Evolutionary conservation across 92 coral and sea anemone species (phyloP), one percentile per base, ranked within the genome.

Genomic region (Anthopleura xanthogrammica): DNA sequence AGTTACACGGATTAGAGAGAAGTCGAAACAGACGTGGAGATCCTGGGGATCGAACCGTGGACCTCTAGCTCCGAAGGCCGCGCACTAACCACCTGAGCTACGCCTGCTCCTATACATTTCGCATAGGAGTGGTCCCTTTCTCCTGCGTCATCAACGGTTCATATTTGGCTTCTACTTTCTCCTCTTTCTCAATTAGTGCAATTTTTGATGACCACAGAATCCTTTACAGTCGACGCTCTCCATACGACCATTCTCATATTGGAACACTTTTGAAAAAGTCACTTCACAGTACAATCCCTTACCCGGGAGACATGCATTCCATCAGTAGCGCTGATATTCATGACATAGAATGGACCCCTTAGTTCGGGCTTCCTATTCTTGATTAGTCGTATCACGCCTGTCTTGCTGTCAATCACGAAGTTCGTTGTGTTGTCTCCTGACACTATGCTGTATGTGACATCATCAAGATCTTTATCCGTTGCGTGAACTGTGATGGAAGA

Each of bases 311-410:
- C 91, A 86, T 90, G 94, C 50, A 89, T 80, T 16, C 97, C 98
- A 75, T 97, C 99, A 3, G 98, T 86, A 19, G 99, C 99, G 56
- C 95, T 89, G 48, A 97, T 86, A 84, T 97, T 97, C 22, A 97
- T 91, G 12, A 56, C 39, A 86, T 97, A 97, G 75, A 29, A 83
- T 3, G 98, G 98, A 14, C 97, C 97, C 36, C 86, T 85, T 72
- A 95, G 86, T 62, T 66, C 83, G 62, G 91, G 91, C 5, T 73
- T 76, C 76, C 88, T 76, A 56, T 89, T 83, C 24, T 77, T 85
- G 42, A 79, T 86, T 42, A 97, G 90, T 76, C 93, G 86, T 41
- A 97, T 89, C 40, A 90, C 97, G 13, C 99, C 99, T 42, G 88
- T 92, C n/a, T 81, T 80, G 82, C 87, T 83, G 89, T 94, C 90